Base-by-base conservation (phyloP, 1,140 invertebrate genomes). In the Pissodes strobi region DNA sequence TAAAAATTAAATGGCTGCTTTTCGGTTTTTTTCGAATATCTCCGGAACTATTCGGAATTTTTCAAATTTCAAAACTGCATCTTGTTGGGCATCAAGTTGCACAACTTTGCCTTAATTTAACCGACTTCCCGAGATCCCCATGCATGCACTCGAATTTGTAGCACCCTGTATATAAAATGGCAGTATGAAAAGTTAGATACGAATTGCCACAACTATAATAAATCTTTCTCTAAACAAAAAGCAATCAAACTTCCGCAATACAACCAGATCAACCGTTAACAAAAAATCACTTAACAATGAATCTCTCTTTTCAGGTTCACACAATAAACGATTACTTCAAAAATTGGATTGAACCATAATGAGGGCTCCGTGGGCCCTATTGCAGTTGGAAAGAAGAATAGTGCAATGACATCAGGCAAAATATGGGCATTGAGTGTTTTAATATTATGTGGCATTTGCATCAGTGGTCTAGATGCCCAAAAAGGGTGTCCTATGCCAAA, bases 401-500 rank as follows among this genome's bases (percentile, higher is more conserved):
- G 37, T 45, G 48, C 30, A 53, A 45, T 53, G 37, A 53, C 23
- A 27, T 43, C 25, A 15, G 12, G 41, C 1, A 17, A 62, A 64
- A 48, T 12, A 48, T 55, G 39, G 41, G 23, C 51, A 10, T 56
- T 53, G 19, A 15, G 39, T 25, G 30, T 56, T 23, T 62, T 61
- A 5, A 15, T 46, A 13, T 8, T 62, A 19, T 27, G 49, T 19
- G 46, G 37, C 2, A 15, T 46, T 41, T 34, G 23, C 8, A 3
- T 51, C 6, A 10, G 21, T 9, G 58, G 1, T 9, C 13, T 25
- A 0, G 13, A 46, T 8, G 43, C 15, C 12, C 39, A 62, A 49
- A 61, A 41, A 48, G 41, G 9, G 21, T 89, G 87, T 72, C 87
- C 87, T 2, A 75, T 80, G 2, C 82, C 86, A 58, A 86, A 88